Evolutionary conservation across 2,888 invertebrate genomes (phyloP), one percentile per base, ranked within the genome.

Genomic region (Anorthoa munda): DNA sequence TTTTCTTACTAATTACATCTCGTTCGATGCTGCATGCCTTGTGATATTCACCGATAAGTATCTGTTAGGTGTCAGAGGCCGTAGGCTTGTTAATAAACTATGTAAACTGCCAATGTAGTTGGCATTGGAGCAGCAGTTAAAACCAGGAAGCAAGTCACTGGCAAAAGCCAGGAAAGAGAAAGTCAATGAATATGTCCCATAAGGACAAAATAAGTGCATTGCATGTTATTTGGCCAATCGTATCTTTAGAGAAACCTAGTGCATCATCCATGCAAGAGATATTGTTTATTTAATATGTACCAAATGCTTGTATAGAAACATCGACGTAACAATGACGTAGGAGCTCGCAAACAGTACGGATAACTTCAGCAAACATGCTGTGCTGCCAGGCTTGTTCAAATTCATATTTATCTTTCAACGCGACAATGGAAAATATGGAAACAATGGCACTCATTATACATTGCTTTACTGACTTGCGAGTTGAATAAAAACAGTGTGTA

Each of bases 291-390:
- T 67, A 60, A 66, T 48, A 23, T 56, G 55, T 64, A 75, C 39
- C 59, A 68, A 75, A 72, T 65, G 51, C 58, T 59, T 63, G 26
- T 63, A 53, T 78, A 74, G 51, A 67, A 70, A 77, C 48, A 66
- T 56, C 26, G 61, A 77, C 84, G 80, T 82, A 85, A 82, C 74
- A 63, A 75, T 81, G 84, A 82, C 80, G 81, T 84, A 66, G 68
- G 61, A 66, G 58, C 56, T 75, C 26, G 74, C 75, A 85, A 85
- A 88, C 81, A 82, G 56, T 71, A 71, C 77, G 76, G 75, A 81
- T 80, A 83, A 70, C 68, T 81, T 70, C 21, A 75, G 77, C 78
- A 83, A 84, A 86, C 74, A 82, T 58, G 64, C 69, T 65, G 45
- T 68, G 55, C 45, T n/a, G 55, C 58, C 51, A 76, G 26, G 75